Percentiles rank a stretch among this genome's conserved stretches.
Evolutionary conservation across 2,797 vertebrate genomes (phyloP).

Genomic region (Arnoldichthys spilopterus): DNA sequence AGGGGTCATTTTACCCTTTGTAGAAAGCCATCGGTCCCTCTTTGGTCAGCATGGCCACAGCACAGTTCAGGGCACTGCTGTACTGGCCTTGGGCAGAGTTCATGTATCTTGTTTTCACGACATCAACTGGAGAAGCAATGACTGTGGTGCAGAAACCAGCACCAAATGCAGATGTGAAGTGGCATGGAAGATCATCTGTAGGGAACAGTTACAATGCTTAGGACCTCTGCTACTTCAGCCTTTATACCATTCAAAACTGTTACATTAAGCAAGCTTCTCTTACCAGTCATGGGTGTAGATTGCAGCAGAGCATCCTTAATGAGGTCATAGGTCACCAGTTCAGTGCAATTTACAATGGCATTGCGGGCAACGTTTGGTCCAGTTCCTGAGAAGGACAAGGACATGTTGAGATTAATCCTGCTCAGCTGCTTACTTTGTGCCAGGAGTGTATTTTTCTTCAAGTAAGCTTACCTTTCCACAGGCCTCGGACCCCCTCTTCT

Average conservation of each 20-base stretch:
- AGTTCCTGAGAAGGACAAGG: slow-evolving; percentile 73
- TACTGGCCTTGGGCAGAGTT: slow-evolving; percentile 87
- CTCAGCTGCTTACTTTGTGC: neutral
- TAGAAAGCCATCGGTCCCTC: slow-evolving; percentile 89
- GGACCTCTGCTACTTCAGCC: neutral
- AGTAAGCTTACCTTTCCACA: slow-evolving; percentile 78
- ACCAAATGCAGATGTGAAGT: slow-evolving; percentile 82
- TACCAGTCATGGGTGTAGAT: slow-evolving; percentile 83
- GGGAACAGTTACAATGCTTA: neutral
- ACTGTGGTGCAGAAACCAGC: slow-evolving; percentile 82
- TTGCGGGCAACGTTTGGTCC: slow-evolving; percentile 85
- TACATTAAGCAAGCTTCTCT: neutral
- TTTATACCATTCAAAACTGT: neutral
- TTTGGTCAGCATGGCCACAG: slow-evolving; percentile 83
- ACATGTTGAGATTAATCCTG: neutral
- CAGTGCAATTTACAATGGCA: slow-evolving; percentile 87
- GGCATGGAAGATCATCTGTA: slow-evolving; percentile 86
- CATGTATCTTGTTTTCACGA: slow-evolving; percentile 89
- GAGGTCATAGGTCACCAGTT: slow-evolving; percentile 89
- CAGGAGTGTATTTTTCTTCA: neutral
- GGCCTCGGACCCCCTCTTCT: slow-evolving; percentile 77
- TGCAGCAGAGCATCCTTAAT: slow-evolving; percentile 85
- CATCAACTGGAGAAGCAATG: slow-evolving; percentile 83
- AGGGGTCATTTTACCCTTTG: slow-evolving; percentile 80
- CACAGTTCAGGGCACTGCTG: slow-evolving; percentile 80